phyloP scores from a whole-genome alignment of 2,888 invertebrate genomes.

The Andrena fulva region DNA sequence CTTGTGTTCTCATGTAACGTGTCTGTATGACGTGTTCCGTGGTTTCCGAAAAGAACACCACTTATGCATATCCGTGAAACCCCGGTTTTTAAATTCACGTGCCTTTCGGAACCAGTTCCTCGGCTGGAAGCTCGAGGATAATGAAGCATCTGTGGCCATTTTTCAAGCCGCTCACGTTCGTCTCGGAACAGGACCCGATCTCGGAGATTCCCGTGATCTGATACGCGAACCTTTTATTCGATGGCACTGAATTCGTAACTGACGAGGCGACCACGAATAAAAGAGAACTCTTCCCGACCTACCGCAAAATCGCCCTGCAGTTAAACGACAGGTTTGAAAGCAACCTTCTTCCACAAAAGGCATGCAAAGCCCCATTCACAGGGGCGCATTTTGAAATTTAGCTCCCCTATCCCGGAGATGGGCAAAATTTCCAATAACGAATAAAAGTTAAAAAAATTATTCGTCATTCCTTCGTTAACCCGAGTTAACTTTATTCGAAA shows the following conservation, averaged over 20 bases:
- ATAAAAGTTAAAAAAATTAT: no score
- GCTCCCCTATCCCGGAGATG: no score
- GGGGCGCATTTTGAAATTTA: no score
- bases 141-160: not conserved
- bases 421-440: no score
- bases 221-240: slow-evolving; percentile 13
- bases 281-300: slow-evolving; percentile 5
- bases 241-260: not conserved
- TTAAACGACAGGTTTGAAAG: no score
- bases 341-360: no score
- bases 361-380: no score
- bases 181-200: not conserved
- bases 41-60: not conserved
- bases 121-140: not conserved
- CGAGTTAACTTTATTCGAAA: no score
- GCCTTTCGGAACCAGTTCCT: not conserved
- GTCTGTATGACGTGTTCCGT: not conserved
- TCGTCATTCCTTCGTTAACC: no score
- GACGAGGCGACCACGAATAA: not conserved
- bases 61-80: not conserved
- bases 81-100: not conserved
- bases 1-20: not conserved
- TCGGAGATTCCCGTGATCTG: slow-evolving; percentile 17
- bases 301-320: slow-evolving; percentile 9
- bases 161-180: slow-evolving; percentile 33